phyloP scores from a whole-genome alignment of 2,888 invertebrate genomes.

The Nomada lathburiana region DNA sequence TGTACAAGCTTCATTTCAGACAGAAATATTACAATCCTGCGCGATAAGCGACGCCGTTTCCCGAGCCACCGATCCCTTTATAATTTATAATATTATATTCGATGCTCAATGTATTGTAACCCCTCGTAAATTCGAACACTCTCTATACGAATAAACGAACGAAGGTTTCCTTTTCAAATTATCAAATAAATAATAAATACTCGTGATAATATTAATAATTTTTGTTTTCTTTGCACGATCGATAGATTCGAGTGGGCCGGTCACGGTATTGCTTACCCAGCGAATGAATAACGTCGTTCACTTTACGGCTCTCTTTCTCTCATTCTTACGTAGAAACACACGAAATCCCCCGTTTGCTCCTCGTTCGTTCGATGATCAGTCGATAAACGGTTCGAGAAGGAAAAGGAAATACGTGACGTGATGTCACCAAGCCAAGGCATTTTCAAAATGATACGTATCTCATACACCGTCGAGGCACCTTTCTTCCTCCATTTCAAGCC shows the following conservation, averaged over 20 bases:
- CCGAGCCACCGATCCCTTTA: constrained; percentile 7
- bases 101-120: not conserved
- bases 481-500: not conserved
- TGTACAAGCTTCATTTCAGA: constrained; percentile 77
- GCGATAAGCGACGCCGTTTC: constrained; percentile 43
- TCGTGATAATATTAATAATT: not conserved
- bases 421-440: constrained; percentile 78
- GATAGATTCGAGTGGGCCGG: constrained; percentile 20
- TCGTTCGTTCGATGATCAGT: constrained; percentile 44
- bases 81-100: not conserved
- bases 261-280: constrained; percentile 56
- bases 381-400: constrained; percentile 49
- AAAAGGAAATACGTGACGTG: constrained; percentile 74
- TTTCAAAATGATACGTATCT: constrained; percentile 58
- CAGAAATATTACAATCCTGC: constrained; percentile 49
- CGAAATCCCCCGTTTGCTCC: constrained; percentile 39
- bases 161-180: too few relatives aligned
- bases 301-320: constrained; percentile 69
- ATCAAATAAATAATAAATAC: too few relatives aligned
- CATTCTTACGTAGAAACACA: constrained; percentile 65
- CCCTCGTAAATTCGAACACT: too few relatives aligned
- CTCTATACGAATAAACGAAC: too few relatives aligned
- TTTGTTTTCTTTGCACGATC: too few relatives aligned
- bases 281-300: constrained; percentile 54
- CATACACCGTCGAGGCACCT: constrained; percentile 46